Conservation (phyloP, 2,888 invertebrate species). For the Imbricaverruca yamaguchii region DNA sequence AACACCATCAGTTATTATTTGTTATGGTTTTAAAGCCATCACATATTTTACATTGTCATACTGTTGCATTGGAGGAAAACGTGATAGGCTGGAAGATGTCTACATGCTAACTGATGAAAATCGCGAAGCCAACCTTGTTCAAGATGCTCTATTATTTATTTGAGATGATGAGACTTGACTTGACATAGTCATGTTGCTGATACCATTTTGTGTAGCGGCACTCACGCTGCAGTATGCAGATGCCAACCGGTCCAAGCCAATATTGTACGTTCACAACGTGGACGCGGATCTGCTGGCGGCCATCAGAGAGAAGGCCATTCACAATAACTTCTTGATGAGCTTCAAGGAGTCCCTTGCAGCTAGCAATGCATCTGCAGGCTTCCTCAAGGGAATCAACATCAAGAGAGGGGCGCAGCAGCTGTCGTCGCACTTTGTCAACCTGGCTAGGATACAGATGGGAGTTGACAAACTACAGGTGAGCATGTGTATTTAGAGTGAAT, state of each 20-base stretch:
- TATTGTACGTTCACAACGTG: background rate
- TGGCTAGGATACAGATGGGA: background rate
- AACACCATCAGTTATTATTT: no score
- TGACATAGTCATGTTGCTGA: no score
- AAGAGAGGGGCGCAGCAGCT: background rate
- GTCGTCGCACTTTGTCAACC: background rate
- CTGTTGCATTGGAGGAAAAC: no score
- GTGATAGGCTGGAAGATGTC: no score
- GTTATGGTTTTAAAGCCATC: no score
- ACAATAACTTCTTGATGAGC: background rate
- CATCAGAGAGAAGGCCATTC: background rate
- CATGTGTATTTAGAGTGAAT: background rate
- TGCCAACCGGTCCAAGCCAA: background rate
- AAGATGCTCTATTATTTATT: no score
- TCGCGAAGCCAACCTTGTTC: no score
- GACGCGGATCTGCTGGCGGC: background rate
- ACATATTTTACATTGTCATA: no score
- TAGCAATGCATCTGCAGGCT: background rate
- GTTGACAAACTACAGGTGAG: background rate
- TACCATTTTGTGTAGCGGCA: no score
- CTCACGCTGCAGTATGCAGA: background rate
- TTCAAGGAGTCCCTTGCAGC: background rate
- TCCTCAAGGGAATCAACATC: background rate
- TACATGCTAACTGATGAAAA: no score
- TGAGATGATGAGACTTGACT: no score